Evolutionary conservation across 2,888 invertebrate genomes (phyloP), one percentile per base, ranked within the genome.

Genomic region (Cephus nigrinus): DNA sequence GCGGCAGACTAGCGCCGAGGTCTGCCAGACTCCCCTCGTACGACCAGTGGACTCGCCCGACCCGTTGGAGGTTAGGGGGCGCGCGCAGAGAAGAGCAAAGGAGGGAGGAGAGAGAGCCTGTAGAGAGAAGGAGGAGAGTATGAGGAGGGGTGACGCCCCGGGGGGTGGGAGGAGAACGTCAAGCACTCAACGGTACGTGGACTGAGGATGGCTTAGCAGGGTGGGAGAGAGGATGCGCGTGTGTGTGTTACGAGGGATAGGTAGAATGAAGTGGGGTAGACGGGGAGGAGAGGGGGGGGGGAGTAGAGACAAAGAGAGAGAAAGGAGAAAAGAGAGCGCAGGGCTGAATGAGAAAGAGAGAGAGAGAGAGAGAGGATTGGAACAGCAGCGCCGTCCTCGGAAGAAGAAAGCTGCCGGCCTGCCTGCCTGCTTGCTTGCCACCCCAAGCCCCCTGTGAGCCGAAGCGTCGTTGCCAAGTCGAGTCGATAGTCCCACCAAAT

Each of bases 1-100:
- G 90, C 90, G 91, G 90, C 89, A 90, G 90, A 91, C 91, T 91
- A 89, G 87, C 88, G 89, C 84, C 88, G 88, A 89, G 85, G 85
- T 87, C 87, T 88, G 84, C 88, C 90, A 83, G 87, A 86, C 90
- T 86, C 88, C 88, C 90, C 88, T 88, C 81, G 85, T 80, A 84
- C 84, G 84, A 83, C 83, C 82, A 86, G 85, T 91, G 90, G 91
- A 91, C 91, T 91, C 91, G 91, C 88, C 91, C 91, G 90, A 88
- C 85, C 86, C 87, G 88, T 87, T 86, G 83, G 75, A 69, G 81
- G 79, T 74, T 75, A 68, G 34, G 69, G 76, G 15, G 73, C 34
- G 78, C 35, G 76, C 75, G 79, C 77, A 79, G 73, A 40, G 75
- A 72, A 71, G 75, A 68, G 79, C 68, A 68, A 68, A 68, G 68